Evolutionary conservation across 2,113 vertebrate species (phyloP).

Genomic region (Hippolais icterina): DNA sequence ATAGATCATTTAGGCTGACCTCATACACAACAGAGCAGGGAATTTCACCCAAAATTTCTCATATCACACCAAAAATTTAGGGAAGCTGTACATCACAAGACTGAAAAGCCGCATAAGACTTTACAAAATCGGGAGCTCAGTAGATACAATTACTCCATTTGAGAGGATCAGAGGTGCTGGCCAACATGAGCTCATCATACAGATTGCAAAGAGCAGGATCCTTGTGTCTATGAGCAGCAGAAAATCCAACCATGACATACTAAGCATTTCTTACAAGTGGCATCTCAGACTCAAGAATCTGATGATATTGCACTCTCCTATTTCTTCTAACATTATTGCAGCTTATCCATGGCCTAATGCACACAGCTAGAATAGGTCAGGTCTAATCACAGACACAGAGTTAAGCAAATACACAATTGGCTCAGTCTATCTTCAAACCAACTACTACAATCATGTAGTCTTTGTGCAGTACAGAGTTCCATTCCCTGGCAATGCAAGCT

Average conservation of each 20-base stretch:
- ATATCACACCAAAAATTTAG: not conserved
- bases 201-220: not conserved
- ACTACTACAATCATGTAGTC: not conserved
- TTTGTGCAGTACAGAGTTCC: not conserved
- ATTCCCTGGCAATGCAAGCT: not conserved
- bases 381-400: not conserved
- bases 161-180: not conserved
- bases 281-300: not conserved
- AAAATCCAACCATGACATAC: not conserved
- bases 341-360: not conserved
- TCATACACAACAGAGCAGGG: slow-evolving; percentile 14
- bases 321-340: not conserved
- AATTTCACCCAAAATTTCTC: slow-evolving; percentile 38
- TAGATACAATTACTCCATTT: slow-evolving; percentile 12
- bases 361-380: not conserved
- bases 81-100: slow-evolving; percentile 15
- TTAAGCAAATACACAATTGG: not conserved
- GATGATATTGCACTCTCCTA: not conserved
- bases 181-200: slow-evolving; percentile 26
- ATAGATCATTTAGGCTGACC: slow-evolving; percentile 25
- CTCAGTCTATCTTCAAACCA: not conserved
- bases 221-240: not conserved
- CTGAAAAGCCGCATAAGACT: not conserved
- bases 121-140: not conserved
- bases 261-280: not conserved